Percentiles rank a stretch among this genome's conserved stretches.
These are phyloP conservation scores for Oligia strigilis DNA, from an alignment of 2,888 invertebrate genomes.

Conservation along the genomic window DNA sequence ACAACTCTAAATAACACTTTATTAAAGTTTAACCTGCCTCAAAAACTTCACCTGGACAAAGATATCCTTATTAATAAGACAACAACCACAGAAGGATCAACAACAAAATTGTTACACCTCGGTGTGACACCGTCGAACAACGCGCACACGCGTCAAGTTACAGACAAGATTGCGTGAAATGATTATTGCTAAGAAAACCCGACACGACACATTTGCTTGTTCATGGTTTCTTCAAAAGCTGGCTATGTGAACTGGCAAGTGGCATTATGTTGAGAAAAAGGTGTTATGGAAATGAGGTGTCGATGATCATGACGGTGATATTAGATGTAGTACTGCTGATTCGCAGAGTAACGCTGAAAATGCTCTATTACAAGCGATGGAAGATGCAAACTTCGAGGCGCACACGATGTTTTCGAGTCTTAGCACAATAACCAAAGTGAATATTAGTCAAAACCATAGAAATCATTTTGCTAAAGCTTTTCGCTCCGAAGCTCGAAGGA, in stretches of 20 bases:
- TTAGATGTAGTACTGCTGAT: neutral
- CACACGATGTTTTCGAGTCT: neutral
- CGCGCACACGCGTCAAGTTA: slow-evolving; percentile 72
- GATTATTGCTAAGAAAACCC: slow-evolving; percentile 69
- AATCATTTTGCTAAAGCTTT: neutral
- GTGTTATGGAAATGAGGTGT: slow-evolving; percentile 25
- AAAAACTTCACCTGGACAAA: neutral
- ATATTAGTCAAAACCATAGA: neutral
- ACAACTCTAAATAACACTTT: neutral
- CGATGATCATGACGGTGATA: neutral
- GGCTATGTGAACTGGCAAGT: slow-evolving; percentile 27
- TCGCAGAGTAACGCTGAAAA: neutral
- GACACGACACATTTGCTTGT: slow-evolving; percentile 66
- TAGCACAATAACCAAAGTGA: neutral
- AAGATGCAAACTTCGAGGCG: neutral
- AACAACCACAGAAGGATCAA: neutral
- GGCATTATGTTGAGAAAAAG: slow-evolving; percentile 22
- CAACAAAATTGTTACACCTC: slow-evolving; percentile 16
- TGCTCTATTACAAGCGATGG: neutral
- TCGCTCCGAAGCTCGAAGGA: neutral
- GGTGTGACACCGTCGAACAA: slow-evolving; percentile 48
- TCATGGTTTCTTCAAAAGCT: slow-evolving; percentile 61
- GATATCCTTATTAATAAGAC: no score
- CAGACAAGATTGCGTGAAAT: slow-evolving; percentile 76
- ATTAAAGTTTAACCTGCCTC: neutral